Base-by-base conservation (phyloP, 2,888 invertebrate genomes). In the Strigamia maritima region DNA sequence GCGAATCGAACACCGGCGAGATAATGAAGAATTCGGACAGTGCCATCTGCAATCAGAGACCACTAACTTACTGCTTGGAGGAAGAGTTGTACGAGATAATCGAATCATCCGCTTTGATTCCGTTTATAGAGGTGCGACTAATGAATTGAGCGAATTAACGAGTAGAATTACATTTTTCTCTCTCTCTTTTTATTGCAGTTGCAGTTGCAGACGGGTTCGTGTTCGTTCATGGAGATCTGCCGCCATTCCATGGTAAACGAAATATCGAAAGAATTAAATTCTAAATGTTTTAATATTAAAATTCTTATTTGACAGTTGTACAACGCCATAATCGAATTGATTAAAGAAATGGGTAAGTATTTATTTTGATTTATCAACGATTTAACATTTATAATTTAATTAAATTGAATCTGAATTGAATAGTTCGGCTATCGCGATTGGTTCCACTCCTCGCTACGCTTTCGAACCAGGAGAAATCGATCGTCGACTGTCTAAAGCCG, bases 221-320 rank as follows among this genome's bases (percentile, higher is more conserved):
- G 85, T 79, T 82, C n/a, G n/a, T n/a, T n/a, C n/a, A n/a, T 85
- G n/a, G 85, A 85, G 81, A 85, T 85, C 28, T 83, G 84, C 80
- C 82, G 84, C 79, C 85, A 85, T 80, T 83, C 84, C 65, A 81
- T 82, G 60, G 85, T 85, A 54, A 76, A 16, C 10, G 8, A 10
- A 31, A 10, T 6, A 14, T n/a, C n/a, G n/a, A n/a, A n/a, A n/a
- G n/a, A n/a, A n/a, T n/a, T n/a, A n/a, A n/a, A n/a, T n/a, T n/a
- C n/a, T n/a, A n/a, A n/a, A n/a, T n/a, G n/a, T n/a, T n/a, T n/a
- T n/a, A n/a, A n/a, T n/a, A n/a, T n/a, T n/a, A n/a, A n/a, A n/a
- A n/a, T 54, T 77, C n/a, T 49, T 24, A 16, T 26, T 16, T 54
- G 24, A 1, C 26, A 77, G 77, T 31, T 77, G 16, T 77, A 77